Percentiles rank a stretch among this genome's conserved stretches.
phyloP scores from a whole-genome alignment of 1,140 invertebrate species.

The Drosophila sucinea region DNA sequence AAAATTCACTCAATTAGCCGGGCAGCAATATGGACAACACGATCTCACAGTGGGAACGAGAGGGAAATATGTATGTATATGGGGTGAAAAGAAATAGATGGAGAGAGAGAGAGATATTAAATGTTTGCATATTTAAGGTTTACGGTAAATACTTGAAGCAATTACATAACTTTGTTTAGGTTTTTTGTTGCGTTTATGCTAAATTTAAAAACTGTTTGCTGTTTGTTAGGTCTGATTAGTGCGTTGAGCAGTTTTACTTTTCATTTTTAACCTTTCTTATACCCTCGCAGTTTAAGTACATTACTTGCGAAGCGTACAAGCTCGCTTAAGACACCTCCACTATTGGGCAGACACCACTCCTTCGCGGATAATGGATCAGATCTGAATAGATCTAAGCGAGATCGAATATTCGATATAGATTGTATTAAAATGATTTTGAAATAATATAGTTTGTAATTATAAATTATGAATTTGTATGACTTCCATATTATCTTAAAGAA shows the following conservation, averaged over 20 bases:
- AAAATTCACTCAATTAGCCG: conserved; percentile 49
- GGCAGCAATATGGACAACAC: not conserved
- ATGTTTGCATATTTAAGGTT: conserved; percentile 49
- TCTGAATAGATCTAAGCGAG: too few species aligned
- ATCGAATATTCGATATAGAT: too few species aligned
- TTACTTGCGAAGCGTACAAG: not conserved
- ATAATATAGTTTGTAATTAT: too few species aligned
- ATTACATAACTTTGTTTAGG: conserved; percentile 36
- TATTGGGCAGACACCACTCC: too few species aligned
- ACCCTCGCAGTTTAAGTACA: conserved; percentile 24
- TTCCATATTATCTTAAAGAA: too few species aligned
- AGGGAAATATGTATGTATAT: not conserved
- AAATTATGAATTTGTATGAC: too few species aligned
- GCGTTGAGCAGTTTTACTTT: conserved; percentile 65
- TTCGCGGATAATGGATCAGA: too few species aligned
- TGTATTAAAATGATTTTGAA: too few species aligned
- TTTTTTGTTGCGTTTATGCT: conserved; percentile 61
- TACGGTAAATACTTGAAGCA: conserved; percentile 47
- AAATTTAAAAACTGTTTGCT: conserved; percentile 14
- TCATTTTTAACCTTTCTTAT: conserved; percentile 4
- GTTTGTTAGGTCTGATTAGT: conserved; percentile 48
- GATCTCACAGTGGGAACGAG: not conserved
- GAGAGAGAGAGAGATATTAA: conserved; percentile 22
- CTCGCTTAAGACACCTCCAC: too few species aligned
- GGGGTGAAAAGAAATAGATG: not conserved